Conservation (phyloP, 2,888 invertebrate genomes). For the Sinohyriopsis cumingii region DNA sequence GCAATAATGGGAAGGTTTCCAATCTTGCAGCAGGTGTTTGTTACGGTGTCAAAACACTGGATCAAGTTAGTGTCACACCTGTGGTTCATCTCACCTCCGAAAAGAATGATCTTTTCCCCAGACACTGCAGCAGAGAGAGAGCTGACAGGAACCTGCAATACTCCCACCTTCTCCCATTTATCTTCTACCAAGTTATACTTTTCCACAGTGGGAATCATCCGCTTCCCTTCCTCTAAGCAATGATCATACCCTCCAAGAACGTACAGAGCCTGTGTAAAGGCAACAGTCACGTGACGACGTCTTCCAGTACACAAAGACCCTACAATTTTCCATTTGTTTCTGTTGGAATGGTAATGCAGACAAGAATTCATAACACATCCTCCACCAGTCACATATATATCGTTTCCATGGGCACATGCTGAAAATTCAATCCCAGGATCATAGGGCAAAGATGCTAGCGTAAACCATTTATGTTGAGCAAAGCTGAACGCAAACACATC, state of each 20-base stretch:
- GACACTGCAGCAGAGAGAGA: constrained; percentile 59
- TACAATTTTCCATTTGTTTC: constrained; percentile 58
- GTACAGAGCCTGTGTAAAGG: constrained; percentile 54
- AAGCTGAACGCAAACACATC: constrained; percentile 59
- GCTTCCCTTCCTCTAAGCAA: constrained; percentile 49
- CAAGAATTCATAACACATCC: constrained; percentile 54
- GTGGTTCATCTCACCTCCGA: constrained; percentile 62
- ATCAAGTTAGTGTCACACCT: constrained; percentile 55
- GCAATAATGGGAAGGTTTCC: constrained; percentile 54
- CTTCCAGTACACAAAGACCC: constrained; percentile 54
- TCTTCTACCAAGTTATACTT: constrained; percentile 55
- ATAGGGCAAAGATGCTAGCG: constrained; percentile 53
- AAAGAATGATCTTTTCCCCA: constrained; percentile 55
- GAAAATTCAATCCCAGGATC: constrained; percentile 63
- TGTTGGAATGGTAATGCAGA: constrained; percentile 51
- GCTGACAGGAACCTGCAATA: constrained; percentile 54
- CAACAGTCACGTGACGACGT: constrained; percentile 58
- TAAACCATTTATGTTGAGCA: constrained; percentile 52
- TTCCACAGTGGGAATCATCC: constrained; percentile 58
- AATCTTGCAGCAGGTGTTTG: constrained; percentile 47
- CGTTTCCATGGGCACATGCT: constrained; percentile 57
- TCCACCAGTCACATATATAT: constrained; percentile 60
- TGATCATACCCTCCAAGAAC: constrained; percentile 62
- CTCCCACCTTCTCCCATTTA: constrained; percentile 47
- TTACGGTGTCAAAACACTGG: constrained; percentile 59